Evolutionary conservation across 2,113 vertebrate species (phyloP).

Genomic region (Melanotaenia duboulayi): DNA sequence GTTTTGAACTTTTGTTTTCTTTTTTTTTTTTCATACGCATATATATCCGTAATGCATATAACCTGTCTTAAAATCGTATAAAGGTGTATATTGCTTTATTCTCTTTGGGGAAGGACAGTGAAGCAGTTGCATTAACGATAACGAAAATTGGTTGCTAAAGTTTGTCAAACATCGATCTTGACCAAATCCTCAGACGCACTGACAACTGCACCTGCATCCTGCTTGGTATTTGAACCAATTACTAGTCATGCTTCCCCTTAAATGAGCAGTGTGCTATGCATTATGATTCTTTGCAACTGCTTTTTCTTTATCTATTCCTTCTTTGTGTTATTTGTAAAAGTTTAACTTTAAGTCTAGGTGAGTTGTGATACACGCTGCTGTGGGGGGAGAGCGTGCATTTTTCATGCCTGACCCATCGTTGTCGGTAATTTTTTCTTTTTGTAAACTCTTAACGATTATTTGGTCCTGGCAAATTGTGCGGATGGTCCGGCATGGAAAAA

Average conservation of each 20-base stretch:
- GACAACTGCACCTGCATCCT: constrained; percentile 89
- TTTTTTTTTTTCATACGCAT: constrained; percentile 87
- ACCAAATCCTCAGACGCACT: constrained; percentile 88
- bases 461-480: constrained; percentile 49
- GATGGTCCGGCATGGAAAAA: constrained; percentile 84
- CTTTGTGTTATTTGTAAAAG: constrained; percentile 84
- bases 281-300: constrained; percentile 91
- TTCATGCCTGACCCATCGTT: constrained; percentile 86
- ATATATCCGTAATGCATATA: constrained; percentile 93
- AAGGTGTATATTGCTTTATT: constrained; percentile 95
- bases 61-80: constrained; percentile 91
- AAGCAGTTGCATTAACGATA: constrained; percentile 86
- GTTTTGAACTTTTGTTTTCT: constrained; percentile 93
- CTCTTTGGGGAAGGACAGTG: constrained; percentile 89
- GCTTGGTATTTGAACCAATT: constrained; percentile 89
- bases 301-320: constrained; percentile 79
- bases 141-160: constrained; percentile 88
- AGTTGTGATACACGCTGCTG: constrained; percentile 93
- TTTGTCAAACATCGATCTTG: constrained; percentile 85
- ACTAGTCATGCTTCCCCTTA: constrained; percentile 93
- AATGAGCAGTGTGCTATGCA: constrained; percentile 97
- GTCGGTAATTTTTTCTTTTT: constrained; percentile 69
- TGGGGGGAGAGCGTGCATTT: constrained; percentile 81
- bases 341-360: constrained; percentile 87
- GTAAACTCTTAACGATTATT: constrained; percentile 45